phyloP scores from a whole-genome alignment of 2,113 vertebrate species.

The Loxodonta africana region DNA sequence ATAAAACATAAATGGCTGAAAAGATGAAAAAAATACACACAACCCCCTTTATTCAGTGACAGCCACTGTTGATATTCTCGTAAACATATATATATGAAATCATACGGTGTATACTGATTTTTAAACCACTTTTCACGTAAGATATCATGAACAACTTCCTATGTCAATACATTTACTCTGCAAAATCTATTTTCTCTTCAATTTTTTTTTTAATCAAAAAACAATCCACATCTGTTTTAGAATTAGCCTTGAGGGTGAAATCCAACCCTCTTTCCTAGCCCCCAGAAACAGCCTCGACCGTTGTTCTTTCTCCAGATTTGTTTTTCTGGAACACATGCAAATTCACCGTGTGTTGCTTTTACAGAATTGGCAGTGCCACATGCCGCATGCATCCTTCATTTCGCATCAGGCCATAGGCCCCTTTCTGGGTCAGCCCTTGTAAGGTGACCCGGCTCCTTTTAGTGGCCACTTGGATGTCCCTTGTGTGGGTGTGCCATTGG shows the following conservation, averaged over 20 bases:
- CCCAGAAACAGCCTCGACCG: rapidly evolving
- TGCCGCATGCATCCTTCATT: rapidly evolving
- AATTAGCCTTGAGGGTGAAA: background rate
- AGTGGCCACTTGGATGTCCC: rapidly evolving
- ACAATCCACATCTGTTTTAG: background rate
- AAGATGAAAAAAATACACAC: rapidly evolving
- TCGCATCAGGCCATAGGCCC: rapidly evolving
- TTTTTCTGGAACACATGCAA: background rate
- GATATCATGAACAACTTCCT: background rate
- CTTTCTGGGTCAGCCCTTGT: rapidly evolving
- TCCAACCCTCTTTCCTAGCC: background rate
- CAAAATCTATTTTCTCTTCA: constrained; percentile 41
- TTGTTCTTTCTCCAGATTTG: background rate
- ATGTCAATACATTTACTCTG: background rate
- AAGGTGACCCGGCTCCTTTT: rapidly evolving
- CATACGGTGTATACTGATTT: background rate
- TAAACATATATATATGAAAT: rapidly evolving
- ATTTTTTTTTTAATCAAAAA: background rate
- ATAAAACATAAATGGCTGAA: background rate
- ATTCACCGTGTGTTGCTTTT: rapidly evolving
- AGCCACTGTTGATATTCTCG: rapidly evolving
- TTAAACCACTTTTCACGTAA: background rate
- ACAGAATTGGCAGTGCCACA: rapidly evolving
- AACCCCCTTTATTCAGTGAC: rapidly evolving
- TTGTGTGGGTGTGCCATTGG: rapidly evolving